Conservation (phyloP, 2,797 vertebrate species). For the Psittacula derbiana region DNA sequence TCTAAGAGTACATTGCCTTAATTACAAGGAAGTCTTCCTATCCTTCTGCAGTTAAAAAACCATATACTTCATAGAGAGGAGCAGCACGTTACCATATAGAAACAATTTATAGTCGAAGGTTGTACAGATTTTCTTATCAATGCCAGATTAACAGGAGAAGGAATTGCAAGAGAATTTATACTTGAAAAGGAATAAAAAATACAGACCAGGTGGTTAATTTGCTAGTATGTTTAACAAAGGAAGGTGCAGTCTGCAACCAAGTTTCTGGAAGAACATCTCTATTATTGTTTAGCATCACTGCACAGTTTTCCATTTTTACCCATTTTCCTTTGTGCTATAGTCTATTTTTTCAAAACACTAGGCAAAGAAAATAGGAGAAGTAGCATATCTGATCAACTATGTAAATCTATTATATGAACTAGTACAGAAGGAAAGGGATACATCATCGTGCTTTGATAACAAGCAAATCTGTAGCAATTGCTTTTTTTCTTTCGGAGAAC, state of each 20-base stretch:
- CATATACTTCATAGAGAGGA: background rate
- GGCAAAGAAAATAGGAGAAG: constrained; percentile 2
- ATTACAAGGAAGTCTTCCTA: background rate
- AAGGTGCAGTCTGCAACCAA: background rate
- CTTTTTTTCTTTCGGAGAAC: background rate
- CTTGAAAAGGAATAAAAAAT: background rate
- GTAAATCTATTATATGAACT: background rate
- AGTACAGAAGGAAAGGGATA: background rate
- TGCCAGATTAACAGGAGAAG: background rate
- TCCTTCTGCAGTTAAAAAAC: background rate
- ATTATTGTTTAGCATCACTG: background rate
- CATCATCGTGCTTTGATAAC: constrained; percentile 30
- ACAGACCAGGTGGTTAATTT: constrained; percentile 49
- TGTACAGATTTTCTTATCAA: background rate
- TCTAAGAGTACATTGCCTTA: background rate
- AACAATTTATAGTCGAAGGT: background rate
- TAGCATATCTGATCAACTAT: background rate
- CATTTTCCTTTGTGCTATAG: background rate
- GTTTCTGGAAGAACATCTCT: constrained; percentile 25
- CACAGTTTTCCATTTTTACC: background rate
- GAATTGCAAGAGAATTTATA: background rate
- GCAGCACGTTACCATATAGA: background rate
- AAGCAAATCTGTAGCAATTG: constrained; percentile 30
- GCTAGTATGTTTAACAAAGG: constrained; percentile 16
- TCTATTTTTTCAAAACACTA: background rate